These are phyloP conservation scores for Heliocidaris erythrogramma DNA, from an alignment of 35 echinoderm and acorn worm genomes.

Conservation along the genomic window DNA sequence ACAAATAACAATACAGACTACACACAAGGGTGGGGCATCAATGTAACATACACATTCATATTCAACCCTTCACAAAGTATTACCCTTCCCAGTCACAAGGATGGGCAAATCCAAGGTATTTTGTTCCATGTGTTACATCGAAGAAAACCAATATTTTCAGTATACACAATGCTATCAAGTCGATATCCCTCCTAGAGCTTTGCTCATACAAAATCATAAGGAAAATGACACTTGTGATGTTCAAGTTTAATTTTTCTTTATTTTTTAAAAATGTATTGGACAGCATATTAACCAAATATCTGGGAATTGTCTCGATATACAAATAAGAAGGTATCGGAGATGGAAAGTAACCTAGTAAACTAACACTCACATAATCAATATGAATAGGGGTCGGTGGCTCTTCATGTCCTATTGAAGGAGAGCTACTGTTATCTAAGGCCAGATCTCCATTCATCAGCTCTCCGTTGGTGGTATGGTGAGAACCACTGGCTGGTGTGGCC, in stretches of 20 bases:
- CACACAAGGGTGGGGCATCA: background rate
- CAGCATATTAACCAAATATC: background rate
- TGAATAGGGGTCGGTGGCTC: background rate
- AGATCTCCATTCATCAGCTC: background rate
- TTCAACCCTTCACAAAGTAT: too few species aligned
- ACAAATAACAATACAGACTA: background rate
- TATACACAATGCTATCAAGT: too few species aligned
- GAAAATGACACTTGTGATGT: background rate
- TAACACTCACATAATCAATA: constrained; percentile 46
- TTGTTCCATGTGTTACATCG: too few species aligned
- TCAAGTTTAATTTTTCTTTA: background rate
- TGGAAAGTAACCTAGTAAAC: too few species aligned
- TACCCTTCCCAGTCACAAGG: too few species aligned
- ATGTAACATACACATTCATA: too few species aligned
- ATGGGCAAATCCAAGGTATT: background rate
- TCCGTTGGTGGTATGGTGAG: background rate
- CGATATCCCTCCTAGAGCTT: too few species aligned
- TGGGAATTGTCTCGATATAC: too few species aligned
- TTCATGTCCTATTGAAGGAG: background rate
- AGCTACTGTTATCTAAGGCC: background rate
- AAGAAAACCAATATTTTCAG: too few species aligned
- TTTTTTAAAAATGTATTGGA: background rate
- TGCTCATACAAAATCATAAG: too few species aligned
- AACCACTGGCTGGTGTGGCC: background rate
- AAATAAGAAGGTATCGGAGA: too few species aligned